Evolutionary conservation across 2,888 invertebrate genomes (phyloP).

Genomic region (Rhynchonema sp.): DNA sequence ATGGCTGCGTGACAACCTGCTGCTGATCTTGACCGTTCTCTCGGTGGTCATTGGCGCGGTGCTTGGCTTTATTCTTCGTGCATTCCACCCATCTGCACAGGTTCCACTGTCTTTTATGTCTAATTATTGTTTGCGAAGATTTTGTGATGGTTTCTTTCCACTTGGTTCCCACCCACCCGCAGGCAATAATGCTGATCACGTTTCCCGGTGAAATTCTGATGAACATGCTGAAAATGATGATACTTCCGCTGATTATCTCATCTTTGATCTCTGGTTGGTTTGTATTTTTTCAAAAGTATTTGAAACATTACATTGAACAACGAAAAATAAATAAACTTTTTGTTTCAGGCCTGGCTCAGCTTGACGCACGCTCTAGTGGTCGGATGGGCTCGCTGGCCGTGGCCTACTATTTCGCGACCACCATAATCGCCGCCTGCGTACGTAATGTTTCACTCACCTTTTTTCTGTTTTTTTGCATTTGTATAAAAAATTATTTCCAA

Average conservation of each 20-base stretch:
- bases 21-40: constrained; percentile 41
- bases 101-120: constrained; percentile 14
- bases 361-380: constrained; percentile 45
- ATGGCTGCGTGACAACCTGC: constrained; percentile 38
- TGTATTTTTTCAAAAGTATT: neutral
- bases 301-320: neutral
- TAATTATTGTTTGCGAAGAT: no score
- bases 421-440: constrained; percentile 45
- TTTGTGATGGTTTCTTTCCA: no score
- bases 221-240: constrained; percentile 48
- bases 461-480: no score
- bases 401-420: constrained; percentile 45
- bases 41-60: constrained; percentile 42
- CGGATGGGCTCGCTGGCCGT: constrained; percentile 45
- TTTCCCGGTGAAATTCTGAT: constrained; percentile 50
- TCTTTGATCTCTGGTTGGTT: constrained; percentile 42
- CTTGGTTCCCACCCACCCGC: no score
- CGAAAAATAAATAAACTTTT: constrained; percentile 2
- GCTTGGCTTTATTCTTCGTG: constrained; percentile 39
- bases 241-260: constrained; percentile 46
- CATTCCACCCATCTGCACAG: constrained; percentile 13
- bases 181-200: constrained; percentile 40
- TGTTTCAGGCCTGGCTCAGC: constrained; percentile 40
- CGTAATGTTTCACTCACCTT: no score
- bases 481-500: neutral